Percentiles rank a stretch among this genome's conserved stretches.
These are phyloP conservation scores for Melipona quadrifasciata DNA, from an alignment of 1,140 invertebrate species.

Conservation along the genomic window DNA sequence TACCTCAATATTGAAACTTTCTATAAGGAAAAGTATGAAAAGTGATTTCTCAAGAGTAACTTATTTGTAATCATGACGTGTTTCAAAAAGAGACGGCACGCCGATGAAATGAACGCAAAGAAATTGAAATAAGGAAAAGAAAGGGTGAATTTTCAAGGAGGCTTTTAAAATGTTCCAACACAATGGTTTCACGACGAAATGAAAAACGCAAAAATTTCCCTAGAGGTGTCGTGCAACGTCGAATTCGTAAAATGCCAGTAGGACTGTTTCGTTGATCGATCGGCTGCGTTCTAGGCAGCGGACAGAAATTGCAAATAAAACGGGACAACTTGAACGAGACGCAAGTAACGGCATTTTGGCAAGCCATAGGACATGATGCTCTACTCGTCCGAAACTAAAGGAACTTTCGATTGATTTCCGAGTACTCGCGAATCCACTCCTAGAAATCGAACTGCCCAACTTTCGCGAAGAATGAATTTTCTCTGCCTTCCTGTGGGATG, in stretches of 20 bases:
- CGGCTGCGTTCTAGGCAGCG: not conserved
- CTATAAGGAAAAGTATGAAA: not conserved
- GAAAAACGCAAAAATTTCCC: constrained; percentile 64
- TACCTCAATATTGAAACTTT: not conserved
- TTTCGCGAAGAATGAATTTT: constrained; percentile 19
- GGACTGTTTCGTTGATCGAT: constrained; percentile 1
- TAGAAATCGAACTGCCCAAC: constrained; percentile 1
- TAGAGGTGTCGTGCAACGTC: constrained; percentile 44
- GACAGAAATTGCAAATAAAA: constrained; percentile 12
- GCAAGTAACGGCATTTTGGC: not conserved
- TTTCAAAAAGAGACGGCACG: not conserved
- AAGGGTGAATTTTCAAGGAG: constrained; percentile 54
- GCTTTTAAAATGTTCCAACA: constrained; percentile 8
- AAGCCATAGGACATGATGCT: constrained; percentile 7
- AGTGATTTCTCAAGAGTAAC: not conserved
- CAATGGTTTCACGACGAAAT: constrained; percentile 22
- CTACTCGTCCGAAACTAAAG: not conserved
- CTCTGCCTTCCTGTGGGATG: not conserved
- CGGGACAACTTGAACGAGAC: constrained; percentile 7
- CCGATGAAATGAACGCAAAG: not conserved
- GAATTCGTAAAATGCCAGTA: constrained; percentile 2
- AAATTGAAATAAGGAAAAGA: not conserved
- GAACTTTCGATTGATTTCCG: constrained; percentile 27
- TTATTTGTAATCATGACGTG: not conserved
- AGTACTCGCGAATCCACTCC: constrained; percentile 32